Conservation (phyloP, 2,797 vertebrate species). For the Eulemur coronatus region DNA sequence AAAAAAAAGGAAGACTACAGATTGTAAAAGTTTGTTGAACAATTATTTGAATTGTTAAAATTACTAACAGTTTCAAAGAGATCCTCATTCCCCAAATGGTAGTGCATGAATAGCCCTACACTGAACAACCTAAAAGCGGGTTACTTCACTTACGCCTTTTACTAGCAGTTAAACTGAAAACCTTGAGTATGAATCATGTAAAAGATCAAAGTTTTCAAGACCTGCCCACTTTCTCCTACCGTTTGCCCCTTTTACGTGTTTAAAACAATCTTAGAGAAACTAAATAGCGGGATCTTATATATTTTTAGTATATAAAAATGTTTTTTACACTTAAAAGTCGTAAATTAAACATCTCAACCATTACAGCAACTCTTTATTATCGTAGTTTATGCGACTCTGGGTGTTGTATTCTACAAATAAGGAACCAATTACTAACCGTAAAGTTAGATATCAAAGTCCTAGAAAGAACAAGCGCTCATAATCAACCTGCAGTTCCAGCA, state of each 20-base stretch:
- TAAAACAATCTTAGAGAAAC: slow-evolving; percentile 13
- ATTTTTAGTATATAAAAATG: background rate
- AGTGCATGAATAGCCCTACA: background rate
- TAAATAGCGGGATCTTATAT: background rate
- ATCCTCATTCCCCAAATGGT: background rate
- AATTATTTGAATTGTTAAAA: slow-evolving; percentile 57
- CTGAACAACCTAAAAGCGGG: background rate
- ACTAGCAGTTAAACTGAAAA: background rate
- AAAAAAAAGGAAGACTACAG: slow-evolving; percentile 40
- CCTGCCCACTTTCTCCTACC: background rate
- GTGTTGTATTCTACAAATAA: background rate
- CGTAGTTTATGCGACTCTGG: background rate
- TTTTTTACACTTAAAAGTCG: background rate
- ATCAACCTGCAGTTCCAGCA: background rate
- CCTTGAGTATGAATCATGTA: background rate
- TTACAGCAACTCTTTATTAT: background rate
- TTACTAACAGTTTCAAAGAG: slow-evolving; percentile 40
- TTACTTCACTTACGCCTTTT: background rate
- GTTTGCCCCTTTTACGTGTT: background rate
- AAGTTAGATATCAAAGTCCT: background rate
- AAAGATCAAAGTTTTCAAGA: background rate
- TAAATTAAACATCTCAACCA: background rate
- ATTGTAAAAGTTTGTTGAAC: slow-evolving; percentile 28
- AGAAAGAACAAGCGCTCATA: background rate
- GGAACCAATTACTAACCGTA: background rate